phyloP scores from a whole-genome alignment of 2,113 vertebrate genomes.

The Chaetura pelagica region DNA sequence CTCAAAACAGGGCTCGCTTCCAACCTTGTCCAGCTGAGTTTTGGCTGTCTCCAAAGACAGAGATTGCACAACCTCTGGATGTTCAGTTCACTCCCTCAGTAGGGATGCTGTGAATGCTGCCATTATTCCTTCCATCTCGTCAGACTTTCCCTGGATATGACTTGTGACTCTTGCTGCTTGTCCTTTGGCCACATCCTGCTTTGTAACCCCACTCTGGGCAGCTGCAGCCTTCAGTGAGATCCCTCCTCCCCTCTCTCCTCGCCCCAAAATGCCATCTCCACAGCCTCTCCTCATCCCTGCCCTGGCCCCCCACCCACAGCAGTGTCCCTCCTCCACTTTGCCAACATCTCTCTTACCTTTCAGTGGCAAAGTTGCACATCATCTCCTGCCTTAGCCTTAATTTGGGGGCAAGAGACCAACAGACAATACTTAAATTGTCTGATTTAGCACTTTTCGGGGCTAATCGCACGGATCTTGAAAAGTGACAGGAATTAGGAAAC shows the following conservation, averaged over 20 bases:
- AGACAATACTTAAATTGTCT: background rate
- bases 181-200: background rate
- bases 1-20: background rate
- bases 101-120: background rate
- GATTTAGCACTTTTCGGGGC: background rate
- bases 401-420: background rate
- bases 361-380: background rate
- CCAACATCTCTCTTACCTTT: background rate
- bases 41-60: background rate
- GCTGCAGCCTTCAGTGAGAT: background rate
- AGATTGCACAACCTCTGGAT: background rate
- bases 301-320: background rate
- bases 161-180: background rate
- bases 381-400: background rate
- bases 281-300: background rate
- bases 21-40: background rate
- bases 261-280: background rate
- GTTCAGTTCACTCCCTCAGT: background rate
- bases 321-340: background rate
- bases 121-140: accelerated
- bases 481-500: constrained; percentile 2
- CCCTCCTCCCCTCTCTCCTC: background rate
- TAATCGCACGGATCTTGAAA: background rate
- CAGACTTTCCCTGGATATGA: background rate
- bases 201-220: background rate